Base-by-base conservation (phyloP, 2,113 vertebrate species). In the Brienomyrus brachyistius region DNA sequence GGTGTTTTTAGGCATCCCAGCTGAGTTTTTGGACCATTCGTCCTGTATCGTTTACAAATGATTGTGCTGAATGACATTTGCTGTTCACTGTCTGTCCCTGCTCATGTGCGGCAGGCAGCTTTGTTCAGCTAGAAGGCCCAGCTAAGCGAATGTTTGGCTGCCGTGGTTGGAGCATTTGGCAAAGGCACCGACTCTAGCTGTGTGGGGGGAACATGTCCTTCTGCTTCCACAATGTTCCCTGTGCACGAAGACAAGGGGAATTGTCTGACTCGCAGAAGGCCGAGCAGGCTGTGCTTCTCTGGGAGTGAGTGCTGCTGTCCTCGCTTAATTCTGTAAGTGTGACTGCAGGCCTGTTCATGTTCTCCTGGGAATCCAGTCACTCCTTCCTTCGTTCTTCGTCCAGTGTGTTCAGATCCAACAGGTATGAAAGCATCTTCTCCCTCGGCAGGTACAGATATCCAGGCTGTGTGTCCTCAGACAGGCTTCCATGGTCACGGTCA, bases 261-360 rank as follows among this genome's bases (percentile, higher is more conserved):
- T 47, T 45, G 82, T 50, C 82, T 85, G 21, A 80, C 2, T 43
- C 35, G 35, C 74, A 80, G 82, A 50, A 48, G 45, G 74, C 88
- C 9, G 47, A 35, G 74, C 48, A 90, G 90, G 43, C 89, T 51
- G 92, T 89, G 74, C 59, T 56, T 88, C 43, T 88, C 50, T 89
- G 43, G 8, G 2, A 31, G 66, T 84, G 35, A 66, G 82, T 84
- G 62, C 89, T 86, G 85, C 77, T 10, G 62, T 59, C 86, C 70
- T 19, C 6, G 0, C 74, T 6, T 80, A 4, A 15, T 19, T 80
- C 21, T 19, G 74, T 43, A 80, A 80, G 35, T 13, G 35, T 4
- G 35, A 19, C 31, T 80, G 35, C 74, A 40, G 5, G 15, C 31
- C 5, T 1, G 74, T 19, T 80, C 35, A 19, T 5, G 1, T 43